Evolutionary conservation across 2,888 invertebrate species (phyloP).

Genomic region (Periphyllus acericola): DNA sequence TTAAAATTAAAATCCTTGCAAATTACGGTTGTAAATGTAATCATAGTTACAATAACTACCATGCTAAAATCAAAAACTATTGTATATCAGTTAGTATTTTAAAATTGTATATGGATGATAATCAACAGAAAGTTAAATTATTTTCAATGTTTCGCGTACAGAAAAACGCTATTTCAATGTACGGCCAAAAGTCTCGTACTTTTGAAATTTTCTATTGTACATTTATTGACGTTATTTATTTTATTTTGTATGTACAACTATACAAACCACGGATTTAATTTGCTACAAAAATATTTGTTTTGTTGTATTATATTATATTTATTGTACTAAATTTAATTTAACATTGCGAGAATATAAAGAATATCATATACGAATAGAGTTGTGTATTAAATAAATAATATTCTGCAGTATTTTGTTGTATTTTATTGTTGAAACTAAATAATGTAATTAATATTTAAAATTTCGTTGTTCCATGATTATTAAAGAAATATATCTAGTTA

Average conservation of each 20-base stretch:
- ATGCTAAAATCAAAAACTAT: no score
- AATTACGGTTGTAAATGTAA: no score
- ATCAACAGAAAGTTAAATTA: neutral
- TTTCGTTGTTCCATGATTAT: neutral
- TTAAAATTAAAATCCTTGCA: no score
- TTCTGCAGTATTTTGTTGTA: neutral
- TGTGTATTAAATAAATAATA: neutral
- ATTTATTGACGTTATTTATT: no score
- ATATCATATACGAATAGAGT: neutral
- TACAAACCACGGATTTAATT: neutral
- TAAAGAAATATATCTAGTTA: no score
- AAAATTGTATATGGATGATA: neutral
- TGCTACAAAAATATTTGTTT: neutral
- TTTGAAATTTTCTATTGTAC: no score
- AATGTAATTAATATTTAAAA: neutral
- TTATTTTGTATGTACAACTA: neutral
- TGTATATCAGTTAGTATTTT: neutral
- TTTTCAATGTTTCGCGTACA: neutral
- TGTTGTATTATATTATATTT: neutral
- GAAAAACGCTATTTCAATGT: neutral
- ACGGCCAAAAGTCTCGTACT: no score
- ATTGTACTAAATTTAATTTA: neutral
- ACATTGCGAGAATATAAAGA: neutral
- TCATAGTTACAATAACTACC: no score
- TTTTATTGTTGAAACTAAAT: neutral